phyloP scores from a whole-genome alignment of 2,113 vertebrate species.

The Canis aureus region DNA sequence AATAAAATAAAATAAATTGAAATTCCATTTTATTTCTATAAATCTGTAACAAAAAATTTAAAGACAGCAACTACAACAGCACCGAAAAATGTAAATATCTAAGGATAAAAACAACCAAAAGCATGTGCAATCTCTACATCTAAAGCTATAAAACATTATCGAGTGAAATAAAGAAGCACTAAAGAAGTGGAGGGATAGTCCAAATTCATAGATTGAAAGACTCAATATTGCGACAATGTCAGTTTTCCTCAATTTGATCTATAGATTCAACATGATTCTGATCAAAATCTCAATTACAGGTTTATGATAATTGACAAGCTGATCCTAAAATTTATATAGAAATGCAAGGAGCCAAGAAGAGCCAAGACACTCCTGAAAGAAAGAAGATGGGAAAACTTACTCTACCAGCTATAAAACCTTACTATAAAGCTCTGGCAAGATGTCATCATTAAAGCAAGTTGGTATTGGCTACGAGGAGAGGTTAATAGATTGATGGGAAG shows the following conservation, averaged over 20 bases:
- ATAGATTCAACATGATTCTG: not conserved
- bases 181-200: not conserved
- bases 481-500: not conserved
- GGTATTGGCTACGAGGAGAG: not conserved
- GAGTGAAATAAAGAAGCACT: not conserved
- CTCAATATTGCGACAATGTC: not conserved
- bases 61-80: not conserved
- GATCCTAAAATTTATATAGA: conserved; percentile 26
- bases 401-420: not conserved
- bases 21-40: not conserved
- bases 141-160: not conserved
- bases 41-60: not conserved
- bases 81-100: not conserved
- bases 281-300: not conserved
- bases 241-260: not conserved
- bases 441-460: not conserved
- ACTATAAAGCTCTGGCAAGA: not conserved
- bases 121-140: not conserved
- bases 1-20: not conserved
- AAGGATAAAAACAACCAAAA: not conserved
- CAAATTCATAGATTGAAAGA: not conserved
- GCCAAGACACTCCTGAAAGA: not conserved
- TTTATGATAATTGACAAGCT: not conserved
- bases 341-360: not conserved
- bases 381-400: not conserved